Percentiles rank a stretch among this genome's conserved stretches.
phyloP scores from a whole-genome alignment of 35 echinoderm and acorn worm genomes.

The Diadema setosum region DNA sequence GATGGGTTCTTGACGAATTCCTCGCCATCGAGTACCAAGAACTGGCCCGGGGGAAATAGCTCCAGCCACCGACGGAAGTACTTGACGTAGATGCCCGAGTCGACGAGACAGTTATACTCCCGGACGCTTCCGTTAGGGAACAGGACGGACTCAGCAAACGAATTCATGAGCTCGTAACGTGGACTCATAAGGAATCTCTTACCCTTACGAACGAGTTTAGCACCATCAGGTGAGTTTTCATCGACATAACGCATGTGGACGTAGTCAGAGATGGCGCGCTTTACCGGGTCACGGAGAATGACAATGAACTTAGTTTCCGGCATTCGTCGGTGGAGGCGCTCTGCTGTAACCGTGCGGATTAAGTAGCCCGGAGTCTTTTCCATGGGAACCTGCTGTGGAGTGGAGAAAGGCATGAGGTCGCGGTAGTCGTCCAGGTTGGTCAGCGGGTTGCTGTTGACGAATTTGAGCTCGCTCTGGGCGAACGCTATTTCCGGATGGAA shows the following conservation, averaged over 20 bases:
- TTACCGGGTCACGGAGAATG: conserved; percentile 57
- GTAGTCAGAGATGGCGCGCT: conserved; percentile 58
- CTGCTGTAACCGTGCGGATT: neutral
- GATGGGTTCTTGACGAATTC: conserved; percentile 54
- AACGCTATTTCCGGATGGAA: conserved; percentile 64
- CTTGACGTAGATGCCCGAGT: conserved; percentile 67
- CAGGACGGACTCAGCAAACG: conserved; percentile 77
- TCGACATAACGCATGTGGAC: conserved; percentile 36
- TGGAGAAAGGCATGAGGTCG: conserved; percentile 15
- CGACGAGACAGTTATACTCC: conserved; percentile 52
- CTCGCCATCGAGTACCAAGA: conserved; percentile 60
- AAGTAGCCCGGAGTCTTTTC: conserved; percentile 56
- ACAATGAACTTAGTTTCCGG: conserved; percentile 21
- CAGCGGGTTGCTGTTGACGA: neutral
- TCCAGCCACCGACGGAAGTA: conserved; percentile 47
- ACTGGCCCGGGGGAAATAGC: conserved; percentile 40
- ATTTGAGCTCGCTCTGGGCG: conserved; percentile 32
- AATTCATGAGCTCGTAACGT: conserved; percentile 16
- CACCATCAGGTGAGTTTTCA: neutral
- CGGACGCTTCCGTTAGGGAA: conserved; percentile 40
- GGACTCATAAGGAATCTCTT: neutral
- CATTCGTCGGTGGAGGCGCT: neutral
- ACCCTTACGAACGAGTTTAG: neutral
- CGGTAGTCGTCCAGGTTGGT: neutral
- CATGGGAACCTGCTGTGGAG: conserved; percentile 19